Conservation (phyloP, 2,113 vertebrate genomes). For the Paramisgurnus dabryanus region DNA sequence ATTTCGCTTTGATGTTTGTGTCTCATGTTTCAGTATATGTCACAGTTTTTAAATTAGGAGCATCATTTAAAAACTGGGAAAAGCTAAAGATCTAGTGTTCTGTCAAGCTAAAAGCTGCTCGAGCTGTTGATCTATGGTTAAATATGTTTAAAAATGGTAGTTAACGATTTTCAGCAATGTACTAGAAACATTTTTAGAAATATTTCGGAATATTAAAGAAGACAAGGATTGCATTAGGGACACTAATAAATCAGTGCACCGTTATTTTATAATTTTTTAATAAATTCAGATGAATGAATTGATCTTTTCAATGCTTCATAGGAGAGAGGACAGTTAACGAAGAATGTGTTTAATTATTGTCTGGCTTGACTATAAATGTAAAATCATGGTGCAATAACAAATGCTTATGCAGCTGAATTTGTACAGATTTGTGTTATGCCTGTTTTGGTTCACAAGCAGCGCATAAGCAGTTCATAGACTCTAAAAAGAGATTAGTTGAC, state of each 20-base stretch:
- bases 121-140: background rate
- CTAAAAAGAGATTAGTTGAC: no score
- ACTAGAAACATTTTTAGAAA: background rate
- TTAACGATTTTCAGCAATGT: background rate
- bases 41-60: constrained; percentile 23
- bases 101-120: background rate
- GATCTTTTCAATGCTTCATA: no score
- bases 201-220: no score
- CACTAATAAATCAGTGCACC: no score
- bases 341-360: no score
- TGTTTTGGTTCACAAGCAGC: no score
- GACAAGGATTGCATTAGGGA: background rate
- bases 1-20: constrained; percentile 23
- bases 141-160: background rate
- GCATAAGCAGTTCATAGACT: no score
- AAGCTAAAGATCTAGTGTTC: background rate
- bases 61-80: constrained; percentile 40
- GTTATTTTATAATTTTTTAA: no score
- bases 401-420: no score
- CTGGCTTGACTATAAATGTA: background rate
- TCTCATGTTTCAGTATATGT: background rate
- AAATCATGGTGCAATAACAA: no score
- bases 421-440: no score
- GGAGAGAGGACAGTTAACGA: background rate
- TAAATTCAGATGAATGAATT: no score